Conservation (phyloP, 2,888 invertebrate species). For the Pinctada fucata region DNA sequence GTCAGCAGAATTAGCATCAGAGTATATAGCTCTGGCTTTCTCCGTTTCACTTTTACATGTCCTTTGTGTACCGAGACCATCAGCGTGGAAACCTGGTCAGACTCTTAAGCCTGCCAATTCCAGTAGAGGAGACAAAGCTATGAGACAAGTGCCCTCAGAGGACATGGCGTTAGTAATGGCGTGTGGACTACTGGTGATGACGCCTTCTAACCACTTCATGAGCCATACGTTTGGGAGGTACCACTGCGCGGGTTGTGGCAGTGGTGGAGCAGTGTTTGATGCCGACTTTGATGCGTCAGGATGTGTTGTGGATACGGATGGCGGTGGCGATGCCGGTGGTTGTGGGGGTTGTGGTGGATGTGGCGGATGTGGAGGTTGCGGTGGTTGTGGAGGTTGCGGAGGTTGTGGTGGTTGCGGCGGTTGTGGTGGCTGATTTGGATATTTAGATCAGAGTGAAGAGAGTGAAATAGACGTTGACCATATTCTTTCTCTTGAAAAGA, state of each 20-base stretch:
- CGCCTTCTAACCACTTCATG: constrained; percentile 70
- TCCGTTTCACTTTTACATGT: constrained; percentile 77
- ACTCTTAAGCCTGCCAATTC: neutral
- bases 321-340: constrained; percentile 36
- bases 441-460: too few relatives aligned
- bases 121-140: constrained; percentile 36
- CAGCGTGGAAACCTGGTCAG: constrained; percentile 21
- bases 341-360: constrained; percentile 9
- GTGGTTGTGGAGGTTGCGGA: too few relatives aligned
- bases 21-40: constrained; percentile 77
- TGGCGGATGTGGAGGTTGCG: too few relatives aligned
- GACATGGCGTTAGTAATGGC: constrained; percentile 75
- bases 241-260: constrained; percentile 17
- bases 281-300: constrained; percentile 31
- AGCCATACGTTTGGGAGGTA: constrained; percentile 34
- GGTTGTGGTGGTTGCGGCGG: too few relatives aligned
- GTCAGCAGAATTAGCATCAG: constrained; percentile 67
- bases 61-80: constrained; percentile 77
- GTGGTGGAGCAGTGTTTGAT: constrained; percentile 3
- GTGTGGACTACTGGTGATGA: constrained; percentile 75
- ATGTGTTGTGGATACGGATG: constrained; percentile 41
- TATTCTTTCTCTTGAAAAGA: too few relatives aligned
- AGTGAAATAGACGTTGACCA: too few relatives aligned
- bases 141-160: constrained; percentile 57
- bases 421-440: too few relatives aligned